Conservation (phyloP, 2,888 invertebrate species). For the Crioceris asparagi region DNA sequence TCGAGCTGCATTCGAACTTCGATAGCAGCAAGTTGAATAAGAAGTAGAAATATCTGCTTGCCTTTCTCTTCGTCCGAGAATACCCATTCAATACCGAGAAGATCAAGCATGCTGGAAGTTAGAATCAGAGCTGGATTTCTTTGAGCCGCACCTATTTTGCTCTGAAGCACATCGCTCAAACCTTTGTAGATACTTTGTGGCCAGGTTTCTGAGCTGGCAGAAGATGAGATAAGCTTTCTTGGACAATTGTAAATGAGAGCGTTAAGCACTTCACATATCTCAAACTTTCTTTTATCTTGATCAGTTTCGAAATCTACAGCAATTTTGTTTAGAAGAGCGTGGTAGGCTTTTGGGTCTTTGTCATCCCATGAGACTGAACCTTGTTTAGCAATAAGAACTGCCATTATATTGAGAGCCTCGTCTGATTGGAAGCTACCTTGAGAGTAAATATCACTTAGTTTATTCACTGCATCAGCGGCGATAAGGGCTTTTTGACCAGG, state of each 20-base stretch:
- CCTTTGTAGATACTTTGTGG: slow-evolving; percentile 72
- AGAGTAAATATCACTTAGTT: slow-evolving; percentile 77
- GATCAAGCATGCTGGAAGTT: slow-evolving; percentile 67
- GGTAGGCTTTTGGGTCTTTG: slow-evolving; percentile 66
- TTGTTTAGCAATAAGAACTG: slow-evolving; percentile 55
- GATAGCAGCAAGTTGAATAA: slow-evolving; percentile 79
- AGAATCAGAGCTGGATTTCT: slow-evolving; percentile 81
- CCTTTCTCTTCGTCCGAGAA: slow-evolving; percentile 67
- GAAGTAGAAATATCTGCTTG: slow-evolving; percentile 69
- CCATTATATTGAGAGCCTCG: slow-evolving; percentile 72
- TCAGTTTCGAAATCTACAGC: slow-evolving; percentile 81
- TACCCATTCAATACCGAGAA: slow-evolving; percentile 78
- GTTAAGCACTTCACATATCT: slow-evolving; percentile 69
- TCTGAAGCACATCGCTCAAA: slow-evolving; percentile 70
- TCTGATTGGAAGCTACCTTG: slow-evolving; percentile 85
- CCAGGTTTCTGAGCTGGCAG: slow-evolving; percentile 66
- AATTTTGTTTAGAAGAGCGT: slow-evolving; percentile 71
- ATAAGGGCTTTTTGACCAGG: slow-evolving; percentile 72
- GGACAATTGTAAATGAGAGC: slow-evolving; percentile 65
- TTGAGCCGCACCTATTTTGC: slow-evolving; percentile 78
- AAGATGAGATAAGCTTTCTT: slow-evolving; percentile 50
- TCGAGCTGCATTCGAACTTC: slow-evolving; percentile 92
- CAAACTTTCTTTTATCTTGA: slow-evolving; percentile 81
- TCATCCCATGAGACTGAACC: slow-evolving; percentile 67
- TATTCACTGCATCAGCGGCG: slow-evolving; percentile 65